Percentiles rank a stretch among this genome's conserved stretches.
These are phyloP conservation scores for Diabrotica virgifera DNA, from an alignment of 1,140 invertebrate species.

Conservation along the genomic window DNA sequence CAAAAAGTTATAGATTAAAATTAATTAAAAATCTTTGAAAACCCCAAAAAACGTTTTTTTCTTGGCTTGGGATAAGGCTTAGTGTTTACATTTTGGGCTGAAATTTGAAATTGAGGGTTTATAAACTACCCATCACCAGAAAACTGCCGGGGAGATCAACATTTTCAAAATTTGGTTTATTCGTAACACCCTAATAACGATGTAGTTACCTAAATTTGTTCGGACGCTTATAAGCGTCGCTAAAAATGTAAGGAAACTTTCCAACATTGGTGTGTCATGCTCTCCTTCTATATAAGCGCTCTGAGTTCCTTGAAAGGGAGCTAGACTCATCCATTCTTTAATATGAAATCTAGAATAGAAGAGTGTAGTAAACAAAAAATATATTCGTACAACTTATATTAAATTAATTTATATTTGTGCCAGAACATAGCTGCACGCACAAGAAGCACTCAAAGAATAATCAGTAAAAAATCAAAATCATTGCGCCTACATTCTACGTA, in stretches of 20 bases:
- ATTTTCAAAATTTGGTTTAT: not conserved
- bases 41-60: too few relatives aligned
- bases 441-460: too few relatives aligned
- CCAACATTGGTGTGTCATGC: conserved; percentile 84
- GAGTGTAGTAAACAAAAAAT: not conserved
- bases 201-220: conserved; percentile 76
- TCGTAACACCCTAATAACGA: not conserved
- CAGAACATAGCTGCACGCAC: not conserved
- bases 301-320: conserved; percentile 61
- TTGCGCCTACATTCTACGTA: too few relatives aligned
- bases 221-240: conserved; percentile 86
- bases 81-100: too few relatives aligned
- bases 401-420: not conserved
- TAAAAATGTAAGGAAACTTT: conserved; percentile 87
- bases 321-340: conserved; percentile 80
- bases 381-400: not conserved
- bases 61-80: too few relatives aligned
- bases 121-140: too few relatives aligned
- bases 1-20: too few relatives aligned
- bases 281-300: conserved; percentile 66
- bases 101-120: not conserved
- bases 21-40: too few relatives aligned
- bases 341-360: conserved; percentile 69
- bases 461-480: too few relatives aligned
- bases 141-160: too few relatives aligned